Evolutionary conservation across 2,113 vertebrate genomes (phyloP), one percentile per base, ranked within the genome.

Genomic region (Mastomys coucha): DNA sequence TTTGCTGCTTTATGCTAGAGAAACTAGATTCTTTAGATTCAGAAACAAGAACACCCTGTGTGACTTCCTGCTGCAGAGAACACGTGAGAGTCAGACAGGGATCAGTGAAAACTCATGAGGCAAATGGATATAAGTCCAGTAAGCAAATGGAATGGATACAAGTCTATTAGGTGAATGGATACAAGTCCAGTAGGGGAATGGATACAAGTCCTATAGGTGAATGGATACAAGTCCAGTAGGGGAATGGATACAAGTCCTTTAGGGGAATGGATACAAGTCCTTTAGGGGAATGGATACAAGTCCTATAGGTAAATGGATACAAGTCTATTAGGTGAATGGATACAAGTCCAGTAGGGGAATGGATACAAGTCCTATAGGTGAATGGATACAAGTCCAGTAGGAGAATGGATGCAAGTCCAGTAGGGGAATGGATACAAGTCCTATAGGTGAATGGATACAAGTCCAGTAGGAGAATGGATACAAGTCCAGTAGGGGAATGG

Each of bases 21-120:
- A 97, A 95, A 84, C 14, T 12, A 33, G 76, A 89, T 94, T 77
- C 77, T 91, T 93, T 80, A 93, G 90, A 49, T 88, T 39, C 63
- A 45, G n/a, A 80, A 86, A 53, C 2, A 84, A 89, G 36, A 42
- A 87, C 63, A 91, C 22, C 49, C 45, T 93, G 20, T 76, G 19
- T 96, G 72, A 86, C 69, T 94, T 90, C 39, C 13, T 36, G 31
- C 45, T 63, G 24, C 42, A 87, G 53, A 91, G 72, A 91, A 70
- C 45, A n/a, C 0, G 11, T 17, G 28, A 58, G 72, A 77, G 20
- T 75, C 94, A 58, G 60, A 6, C 69, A 65, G 72, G 24, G 28
- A 96, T 39, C 53, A 78, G n/a, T 90, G 69, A 92, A 92, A 92
- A 88, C 84, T 82, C 33, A 26, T 53, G 70, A 86, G 45, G 26